Percentiles rank a stretch among this genome's conserved stretches.
Conservation (phyloP, 2,888 invertebrate species). For the Epinotia demarniana region DNA sequence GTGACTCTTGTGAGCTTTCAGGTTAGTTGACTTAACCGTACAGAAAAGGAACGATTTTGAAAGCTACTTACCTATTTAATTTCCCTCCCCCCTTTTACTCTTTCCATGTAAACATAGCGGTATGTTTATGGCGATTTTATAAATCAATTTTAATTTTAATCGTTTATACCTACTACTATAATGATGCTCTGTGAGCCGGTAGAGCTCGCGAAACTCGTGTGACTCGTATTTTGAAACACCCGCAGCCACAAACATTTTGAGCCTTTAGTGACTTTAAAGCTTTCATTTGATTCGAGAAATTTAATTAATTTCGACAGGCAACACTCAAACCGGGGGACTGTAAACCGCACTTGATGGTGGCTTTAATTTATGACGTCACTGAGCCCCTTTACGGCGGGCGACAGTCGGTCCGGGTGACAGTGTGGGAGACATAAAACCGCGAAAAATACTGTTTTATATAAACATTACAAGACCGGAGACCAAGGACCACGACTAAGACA, state of each 20-base stretch:
- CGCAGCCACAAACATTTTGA: not conserved
- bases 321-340: constrained; percentile 10
- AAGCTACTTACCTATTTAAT: too few species aligned
- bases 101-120: too few species aligned
- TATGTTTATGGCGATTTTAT: too few species aligned
- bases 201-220: not conserved
- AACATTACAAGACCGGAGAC: not conserved
- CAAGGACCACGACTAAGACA: too few species aligned
- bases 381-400: constrained; percentile 22
- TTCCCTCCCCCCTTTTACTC: too few species aligned
- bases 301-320: constrained; percentile 27
- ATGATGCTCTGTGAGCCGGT: too few species aligned
- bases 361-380: constrained; percentile 37
- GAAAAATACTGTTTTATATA: not conserved
- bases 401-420: constrained; percentile 20
- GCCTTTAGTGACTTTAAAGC: constrained; percentile 2
- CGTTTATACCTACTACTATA: too few species aligned
- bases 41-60: too few species aligned
- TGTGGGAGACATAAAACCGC: constrained; percentile 9
- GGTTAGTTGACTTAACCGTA: too few species aligned
- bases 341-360: constrained; percentile 31
- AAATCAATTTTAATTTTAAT: too few species aligned
- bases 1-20: not conserved
- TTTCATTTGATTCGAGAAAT: constrained; percentile 23
- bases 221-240: not conserved